These are phyloP conservation scores for Aplidium turbinatum DNA, from an alignment of 23 tunicate genomes.

Conservation along the genomic window DNA sequence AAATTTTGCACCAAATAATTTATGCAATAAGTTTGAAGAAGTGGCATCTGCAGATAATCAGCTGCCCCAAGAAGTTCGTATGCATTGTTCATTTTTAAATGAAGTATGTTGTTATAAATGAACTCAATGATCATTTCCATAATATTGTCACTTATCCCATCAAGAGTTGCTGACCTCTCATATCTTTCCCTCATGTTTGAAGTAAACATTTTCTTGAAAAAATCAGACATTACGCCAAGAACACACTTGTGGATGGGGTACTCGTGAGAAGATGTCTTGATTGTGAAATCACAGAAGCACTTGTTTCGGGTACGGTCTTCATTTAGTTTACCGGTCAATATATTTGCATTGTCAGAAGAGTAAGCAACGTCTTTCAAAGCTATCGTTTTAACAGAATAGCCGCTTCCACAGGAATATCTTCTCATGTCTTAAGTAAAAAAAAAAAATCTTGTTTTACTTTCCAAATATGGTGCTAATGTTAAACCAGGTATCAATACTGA, in stretches of 20 bases:
- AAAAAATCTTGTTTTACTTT: too few species aligned
- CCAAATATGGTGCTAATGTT: too few species aligned
- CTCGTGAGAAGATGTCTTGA: background rate
- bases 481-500: too few species aligned
- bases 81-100: background rate
- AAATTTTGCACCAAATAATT: constrained; percentile 3
- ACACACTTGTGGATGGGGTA: constrained; percentile 11
- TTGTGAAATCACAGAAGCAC: constrained; percentile 1
- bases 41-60: background rate
- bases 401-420: too few species aligned
- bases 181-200: too few species aligned
- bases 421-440: too few species aligned
- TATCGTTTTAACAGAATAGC: too few species aligned
- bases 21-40: background rate
- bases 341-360: too few species aligned
- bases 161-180: background rate
- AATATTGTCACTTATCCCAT: background rate
- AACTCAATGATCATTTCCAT: background rate
- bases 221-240: background rate
- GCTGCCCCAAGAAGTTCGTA: background rate
- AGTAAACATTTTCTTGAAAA: constrained; percentile 1
- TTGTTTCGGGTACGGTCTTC: background rate
- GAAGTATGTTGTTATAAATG: background rate
- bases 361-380: too few species aligned
- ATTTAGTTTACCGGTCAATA: background rate